Percentiles rank a stretch among this genome's conserved stretches.
phyloP scores from a whole-genome alignment of 2,888 invertebrate genomes.

The Abrostola tripartita region DNA sequence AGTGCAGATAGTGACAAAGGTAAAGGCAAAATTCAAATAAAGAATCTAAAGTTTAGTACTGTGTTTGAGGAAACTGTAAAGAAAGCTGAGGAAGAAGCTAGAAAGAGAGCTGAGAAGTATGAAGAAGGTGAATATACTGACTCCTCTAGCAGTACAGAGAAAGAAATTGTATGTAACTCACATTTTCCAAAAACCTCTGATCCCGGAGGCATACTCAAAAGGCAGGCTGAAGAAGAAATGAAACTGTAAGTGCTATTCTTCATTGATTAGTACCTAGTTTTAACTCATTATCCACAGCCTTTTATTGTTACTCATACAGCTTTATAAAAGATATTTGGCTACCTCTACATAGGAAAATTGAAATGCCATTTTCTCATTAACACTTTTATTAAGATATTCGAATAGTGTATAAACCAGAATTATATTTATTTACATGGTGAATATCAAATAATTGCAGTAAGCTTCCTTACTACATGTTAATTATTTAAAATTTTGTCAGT shows the following conservation, averaged over 20 bases:
- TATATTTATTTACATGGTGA: no score
- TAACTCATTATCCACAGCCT: not conserved
- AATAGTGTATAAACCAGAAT: no score
- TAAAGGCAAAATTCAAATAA: slow-evolving; percentile 90
- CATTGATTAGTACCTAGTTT: not conserved
- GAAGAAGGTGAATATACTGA: slow-evolving; percentile 90
- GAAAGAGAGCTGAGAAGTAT: slow-evolving; percentile 88
- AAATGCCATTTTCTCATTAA: no score
- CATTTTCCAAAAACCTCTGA: slow-evolving; percentile 84
- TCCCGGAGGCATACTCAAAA: slow-evolving; percentile 82
- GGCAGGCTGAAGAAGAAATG: slow-evolving; percentile 83
- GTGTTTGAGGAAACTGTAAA: slow-evolving; percentile 91
- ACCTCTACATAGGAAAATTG: no score
- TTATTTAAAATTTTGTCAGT: no score
- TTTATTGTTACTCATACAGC: no score
- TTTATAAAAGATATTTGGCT: no score
- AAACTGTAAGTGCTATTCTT: slow-evolving; percentile 80
- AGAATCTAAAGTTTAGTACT: slow-evolving; percentile 90
- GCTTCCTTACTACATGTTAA: no score
- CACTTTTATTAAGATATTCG: not conserved
- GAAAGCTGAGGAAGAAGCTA: slow-evolving; percentile 89
- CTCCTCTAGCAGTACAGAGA: slow-evolving; percentile 77
- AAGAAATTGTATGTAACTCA: slow-evolving; percentile 75
- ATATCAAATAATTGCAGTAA: no score
- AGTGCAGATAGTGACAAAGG: slow-evolving; percentile 75